These are phyloP conservation scores for Uropetala carovei DNA, from an alignment of 2,888 invertebrate genomes.

Conservation along the genomic window DNA sequence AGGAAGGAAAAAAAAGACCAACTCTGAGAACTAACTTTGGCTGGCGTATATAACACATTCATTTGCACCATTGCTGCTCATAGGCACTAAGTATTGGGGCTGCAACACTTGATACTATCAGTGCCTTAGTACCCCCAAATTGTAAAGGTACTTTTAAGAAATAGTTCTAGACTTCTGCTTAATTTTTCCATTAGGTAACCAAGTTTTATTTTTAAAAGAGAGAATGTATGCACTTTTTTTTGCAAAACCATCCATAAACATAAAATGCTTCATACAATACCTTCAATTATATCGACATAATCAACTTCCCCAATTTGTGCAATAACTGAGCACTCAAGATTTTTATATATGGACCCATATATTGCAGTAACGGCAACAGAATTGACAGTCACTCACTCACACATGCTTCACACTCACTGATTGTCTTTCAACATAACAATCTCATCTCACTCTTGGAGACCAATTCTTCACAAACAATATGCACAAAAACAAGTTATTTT, in stretches of 20 bases:
- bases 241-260: too few species aligned
- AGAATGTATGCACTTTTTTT: too few species aligned
- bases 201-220: too few species aligned
- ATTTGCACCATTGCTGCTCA: neutral
- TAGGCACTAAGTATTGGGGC: neutral
- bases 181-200: neutral
- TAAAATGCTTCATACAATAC: too few species aligned
- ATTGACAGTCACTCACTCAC: constrained; percentile 45
- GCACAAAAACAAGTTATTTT: constrained; percentile 25
- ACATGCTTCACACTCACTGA: constrained; percentile 40
- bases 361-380: constrained; percentile 7
- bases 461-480: constrained; percentile 50
- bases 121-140: neutral
- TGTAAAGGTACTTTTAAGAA: neutral
- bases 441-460: constrained; percentile 44
- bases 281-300: neutral
- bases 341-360: neutral
- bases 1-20: neutral
- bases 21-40: too few species aligned
- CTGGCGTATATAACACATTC: too few species aligned
- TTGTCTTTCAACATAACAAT: constrained; percentile 51
- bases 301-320: neutral
- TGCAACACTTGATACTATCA: neutral
- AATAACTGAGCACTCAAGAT: neutral
- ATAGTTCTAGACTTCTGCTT: neutral